Evolutionary conservation across 2,888 invertebrate species (phyloP), one percentile per base, ranked within the genome.

Genomic region (Stenurella melanura): DNA sequence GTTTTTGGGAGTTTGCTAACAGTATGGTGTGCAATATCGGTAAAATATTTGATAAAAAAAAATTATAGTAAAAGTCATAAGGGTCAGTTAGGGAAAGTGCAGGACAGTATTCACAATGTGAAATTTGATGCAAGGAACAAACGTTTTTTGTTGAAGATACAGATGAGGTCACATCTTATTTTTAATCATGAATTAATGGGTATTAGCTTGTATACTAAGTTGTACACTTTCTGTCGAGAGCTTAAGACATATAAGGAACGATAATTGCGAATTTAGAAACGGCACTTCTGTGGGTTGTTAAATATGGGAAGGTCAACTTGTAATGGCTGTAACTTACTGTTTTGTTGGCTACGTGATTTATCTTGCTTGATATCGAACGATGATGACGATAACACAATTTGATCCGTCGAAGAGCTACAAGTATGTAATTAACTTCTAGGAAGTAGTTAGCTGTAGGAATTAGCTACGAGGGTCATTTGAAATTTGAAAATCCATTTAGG

Each of bases 391-490:
- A 50, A 50, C 50, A 50, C 50, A 50, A 6, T 50, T n/a, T 50
- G n/a, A 50, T 50, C 50, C 5, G n/a, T 50, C n/a, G 50, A 7
- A n/a, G 6, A 50, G 50, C 4, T 50, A 12, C 50, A 5, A n/a
- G n/a, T 50, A n/a, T 17, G n/a, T 50, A 50, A 50, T 50, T 50
- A 50, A 15, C 42, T 15, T 42, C 42, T 42, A 42, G 50, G n/a
- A 50, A 50, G n/a, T n/a, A n/a, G 5, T 15, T 34, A 34, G 34
- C n/a, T 34, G 30, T 4, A 30, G 15, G 17, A 63, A 34, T 34
- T 9, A 63, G 4, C n/a, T 21, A 15, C n/a, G 61, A 60, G 61
- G 61, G 61, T 61, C 61, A 26, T 30, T 61, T 61, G 12, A 26
- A 26, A 61, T 61, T n/a, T 61, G 21, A 26, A 26, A n/a, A 26